phyloP scores from a whole-genome alignment of 2,888 invertebrate genomes.

The Craniophora ligustri region DNA sequence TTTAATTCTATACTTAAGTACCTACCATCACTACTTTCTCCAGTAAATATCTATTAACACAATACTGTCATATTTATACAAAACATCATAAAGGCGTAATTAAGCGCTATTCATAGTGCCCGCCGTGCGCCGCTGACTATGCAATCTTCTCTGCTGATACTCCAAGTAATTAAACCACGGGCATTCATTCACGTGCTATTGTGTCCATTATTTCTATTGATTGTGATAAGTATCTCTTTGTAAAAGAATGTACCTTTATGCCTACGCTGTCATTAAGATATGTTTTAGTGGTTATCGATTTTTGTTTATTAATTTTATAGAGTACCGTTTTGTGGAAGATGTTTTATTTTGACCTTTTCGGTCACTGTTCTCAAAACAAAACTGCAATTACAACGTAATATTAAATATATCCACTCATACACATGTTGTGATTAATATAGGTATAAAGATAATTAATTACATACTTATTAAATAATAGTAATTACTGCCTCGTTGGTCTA shows the following conservation, averaged over 20 bases:
- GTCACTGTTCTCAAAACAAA: background rate
- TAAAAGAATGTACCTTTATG: constrained; percentile 10
- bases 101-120: constrained; percentile 51
- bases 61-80: constrained; percentile 43
- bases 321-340: background rate
- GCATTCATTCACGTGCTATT: constrained; percentile 52
- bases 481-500: too few relatives aligned
- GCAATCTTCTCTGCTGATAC: too few relatives aligned
- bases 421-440: too few relatives aligned
- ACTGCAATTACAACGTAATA: too few relatives aligned
- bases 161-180: constrained; percentile 47
- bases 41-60: constrained; percentile 21
- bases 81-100: constrained; percentile 47
- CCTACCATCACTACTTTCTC: constrained; percentile 33
- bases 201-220: constrained; percentile 46
- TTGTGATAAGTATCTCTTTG: constrained; percentile 52
- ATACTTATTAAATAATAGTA: too few relatives aligned
- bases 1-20: background rate
- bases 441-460: too few relatives aligned
- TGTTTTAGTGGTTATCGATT: constrained; percentile 13
- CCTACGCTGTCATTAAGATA: constrained; percentile 10
- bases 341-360: background rate
- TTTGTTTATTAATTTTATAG: constrained; percentile 20
- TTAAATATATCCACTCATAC: too few relatives aligned
- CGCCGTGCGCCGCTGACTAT: constrained; percentile 41